A percentile compares a stretch with the other conserved stretches of the same genome.
Evolutionary conservation across 2,797 vertebrate genomes (phyloP).

Genomic region (Peromyscus attwateri): DNA sequence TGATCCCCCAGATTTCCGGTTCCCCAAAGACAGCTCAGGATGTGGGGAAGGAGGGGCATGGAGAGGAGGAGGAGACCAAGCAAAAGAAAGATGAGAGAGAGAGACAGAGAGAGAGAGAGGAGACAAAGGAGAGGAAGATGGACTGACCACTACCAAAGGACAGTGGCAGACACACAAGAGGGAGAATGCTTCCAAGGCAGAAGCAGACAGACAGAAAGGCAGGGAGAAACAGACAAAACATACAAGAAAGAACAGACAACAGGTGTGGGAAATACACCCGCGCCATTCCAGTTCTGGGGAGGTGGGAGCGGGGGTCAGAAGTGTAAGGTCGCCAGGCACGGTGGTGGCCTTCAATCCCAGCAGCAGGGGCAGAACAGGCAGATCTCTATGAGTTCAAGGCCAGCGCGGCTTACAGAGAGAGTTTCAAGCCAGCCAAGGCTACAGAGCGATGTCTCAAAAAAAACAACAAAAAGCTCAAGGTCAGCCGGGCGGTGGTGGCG

Average conservation of each 20-base stretch:
- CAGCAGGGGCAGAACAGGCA: not conserved
- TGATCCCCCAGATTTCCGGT: constrained; percentile 84
- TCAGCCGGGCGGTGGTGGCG: no score
- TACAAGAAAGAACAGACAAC: not conserved
- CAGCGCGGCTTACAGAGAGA: not conserved
- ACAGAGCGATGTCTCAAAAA: not conserved
- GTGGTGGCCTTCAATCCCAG: not conserved
- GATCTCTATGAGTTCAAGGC: not conserved
- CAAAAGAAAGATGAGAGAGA: not conserved
- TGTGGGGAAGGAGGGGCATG: constrained; percentile 83
- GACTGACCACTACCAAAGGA: not conserved
- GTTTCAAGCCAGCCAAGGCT: no score
- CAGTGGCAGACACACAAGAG: not conserved
- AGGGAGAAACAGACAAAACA: not conserved
- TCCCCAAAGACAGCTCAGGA: constrained; percentile 85
- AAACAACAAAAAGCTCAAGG: not conserved
- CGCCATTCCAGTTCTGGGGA: not conserved
- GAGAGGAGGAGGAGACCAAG: constrained; percentile 70
- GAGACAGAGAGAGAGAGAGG: not conserved
- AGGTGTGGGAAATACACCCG: not conserved
- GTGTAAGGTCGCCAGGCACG: not conserved
- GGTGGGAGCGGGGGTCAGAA: not conserved
- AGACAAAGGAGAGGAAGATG: no score
- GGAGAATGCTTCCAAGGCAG: not conserved
- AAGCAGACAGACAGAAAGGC: not conserved